A percentile compares a stretch with the other conserved stretches of the same genome.
Conservation (phyloP, 2,888 invertebrate genomes). For the Amblyjoppa fuscipennis region DNA sequence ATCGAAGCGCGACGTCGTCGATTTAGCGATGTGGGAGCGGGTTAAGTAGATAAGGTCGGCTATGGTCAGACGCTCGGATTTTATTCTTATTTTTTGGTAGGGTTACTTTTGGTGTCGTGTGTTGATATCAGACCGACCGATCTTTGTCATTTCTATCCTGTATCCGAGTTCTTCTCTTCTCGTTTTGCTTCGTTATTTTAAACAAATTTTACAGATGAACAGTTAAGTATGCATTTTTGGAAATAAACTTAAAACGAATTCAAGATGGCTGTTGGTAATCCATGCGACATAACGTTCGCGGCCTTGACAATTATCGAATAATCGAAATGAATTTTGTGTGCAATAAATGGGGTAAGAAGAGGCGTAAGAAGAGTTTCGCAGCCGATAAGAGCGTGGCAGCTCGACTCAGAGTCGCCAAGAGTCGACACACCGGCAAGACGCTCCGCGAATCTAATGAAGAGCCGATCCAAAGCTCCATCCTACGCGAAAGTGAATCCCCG, state of each 20-base stretch:
- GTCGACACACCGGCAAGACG: neutral
- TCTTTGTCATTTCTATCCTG: too few species aligned
- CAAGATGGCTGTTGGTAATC: too few species aligned
- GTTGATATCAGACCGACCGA: too few species aligned
- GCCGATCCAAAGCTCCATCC: neutral
- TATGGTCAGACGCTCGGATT: slow-evolving; percentile 5
- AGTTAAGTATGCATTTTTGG: too few species aligned
- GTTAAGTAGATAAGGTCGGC: slow-evolving; percentile 46
- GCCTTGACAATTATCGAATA: too few species aligned
- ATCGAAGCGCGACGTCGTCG: neutral
- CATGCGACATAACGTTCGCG: too few species aligned
- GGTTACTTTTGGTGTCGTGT: too few species aligned
- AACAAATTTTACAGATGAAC: too few species aligned
- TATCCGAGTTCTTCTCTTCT: too few species aligned
- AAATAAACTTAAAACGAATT: too few species aligned
- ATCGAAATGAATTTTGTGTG: neutral
- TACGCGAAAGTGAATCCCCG: slow-evolving; percentile 23
- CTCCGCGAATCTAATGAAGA: neutral
- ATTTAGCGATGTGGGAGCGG: slow-evolving; percentile 22
- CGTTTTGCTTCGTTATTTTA: too few species aligned
- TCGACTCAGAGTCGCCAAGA: neutral
- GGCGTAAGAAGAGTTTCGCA: neutral
- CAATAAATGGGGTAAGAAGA: neutral
- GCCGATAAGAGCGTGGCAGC: neutral
- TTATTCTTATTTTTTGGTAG: neutral